A percentile compares a stretch with the other conserved stretches of the same genome.
These are phyloP conservation scores for Aethes cnicana DNA, from an alignment of 2,888 invertebrate genomes.

Conservation along the genomic window DNA sequence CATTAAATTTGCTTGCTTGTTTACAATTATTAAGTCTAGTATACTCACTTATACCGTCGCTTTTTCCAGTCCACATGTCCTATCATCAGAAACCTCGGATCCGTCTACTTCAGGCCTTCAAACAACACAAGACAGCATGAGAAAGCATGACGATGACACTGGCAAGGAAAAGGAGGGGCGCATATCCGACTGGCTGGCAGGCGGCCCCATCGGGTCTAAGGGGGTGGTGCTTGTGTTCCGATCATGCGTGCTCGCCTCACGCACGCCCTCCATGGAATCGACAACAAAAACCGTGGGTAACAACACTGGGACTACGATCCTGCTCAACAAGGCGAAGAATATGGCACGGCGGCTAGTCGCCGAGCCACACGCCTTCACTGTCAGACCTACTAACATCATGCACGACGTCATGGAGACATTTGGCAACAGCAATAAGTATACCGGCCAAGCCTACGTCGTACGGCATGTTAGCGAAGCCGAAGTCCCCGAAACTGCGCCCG, in stretches of 20 bases:
- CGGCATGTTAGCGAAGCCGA: conserved; percentile 66
- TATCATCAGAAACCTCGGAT: conserved; percentile 67
- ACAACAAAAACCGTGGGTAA: conserved; percentile 67
- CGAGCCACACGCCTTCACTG: conserved; percentile 66
- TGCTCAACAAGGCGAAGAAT: conserved; percentile 73
- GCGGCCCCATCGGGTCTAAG: conserved; percentile 84
- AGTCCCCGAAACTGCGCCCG: conserved; percentile 49
- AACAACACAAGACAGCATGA: conserved; percentile 61
- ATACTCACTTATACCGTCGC: conserved; percentile 10
- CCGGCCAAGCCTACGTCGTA: conserved; percentile 64
- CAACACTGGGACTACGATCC: conserved; percentile 69
- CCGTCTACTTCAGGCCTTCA: conserved; percentile 77
- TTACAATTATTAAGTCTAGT: background rate
- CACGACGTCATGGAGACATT: conserved; percentile 78
- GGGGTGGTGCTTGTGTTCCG: conserved; percentile 86
- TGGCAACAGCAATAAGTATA: conserved; percentile 57
- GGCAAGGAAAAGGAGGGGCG: conserved; percentile 61
- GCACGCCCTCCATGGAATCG: conserved; percentile 71
- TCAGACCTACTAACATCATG: conserved; percentile 73
- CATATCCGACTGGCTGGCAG: conserved; percentile 79
- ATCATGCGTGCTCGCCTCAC: conserved; percentile 83
- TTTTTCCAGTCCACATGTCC: conserved; percentile 74
- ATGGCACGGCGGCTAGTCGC: conserved; percentile 72
- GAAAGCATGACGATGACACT: conserved; percentile 64
- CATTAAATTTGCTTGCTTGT: too few species aligned